Evolutionary conservation across 1,140 invertebrate genomes (phyloP).

Genomic region (Drosophila miranda): DNA sequence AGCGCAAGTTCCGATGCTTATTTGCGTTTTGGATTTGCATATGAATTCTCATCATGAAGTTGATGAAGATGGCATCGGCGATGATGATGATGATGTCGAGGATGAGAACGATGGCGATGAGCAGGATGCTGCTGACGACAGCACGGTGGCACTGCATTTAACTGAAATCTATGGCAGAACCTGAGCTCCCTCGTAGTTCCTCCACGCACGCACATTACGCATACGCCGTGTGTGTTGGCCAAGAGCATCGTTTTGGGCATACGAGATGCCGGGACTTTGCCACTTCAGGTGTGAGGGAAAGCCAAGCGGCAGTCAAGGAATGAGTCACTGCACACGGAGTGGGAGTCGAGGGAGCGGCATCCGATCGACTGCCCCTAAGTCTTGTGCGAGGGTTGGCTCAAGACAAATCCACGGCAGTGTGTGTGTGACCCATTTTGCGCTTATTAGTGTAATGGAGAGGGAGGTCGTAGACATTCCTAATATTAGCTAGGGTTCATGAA

Average conservation of each 20-base stretch:
- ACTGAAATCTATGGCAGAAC: constrained; percentile 65
- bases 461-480: not conserved
- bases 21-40: constrained; percentile 70
- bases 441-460: constrained; percentile 12
- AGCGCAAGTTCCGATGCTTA: constrained; percentile 58
- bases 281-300: constrained; percentile 47
- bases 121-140: constrained; percentile 47
- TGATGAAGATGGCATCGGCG: constrained; percentile 36
- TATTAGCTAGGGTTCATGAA: not conserved
- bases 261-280: constrained; percentile 44
- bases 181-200: constrained; percentile 2
- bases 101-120: constrained; percentile 22
- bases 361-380: constrained; percentile 36
- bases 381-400: constrained; percentile 5
- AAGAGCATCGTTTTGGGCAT: constrained; percentile 41
- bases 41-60: constrained; percentile 72
- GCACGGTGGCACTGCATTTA: constrained; percentile 55
- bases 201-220: constrained; percentile 35
- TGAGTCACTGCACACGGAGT: constrained; percentile 4
- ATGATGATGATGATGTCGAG: constrained; percentile 8
- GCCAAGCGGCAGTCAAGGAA: constrained; percentile 6
- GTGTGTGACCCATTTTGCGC: constrained; percentile 3
- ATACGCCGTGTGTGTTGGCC: constrained; percentile 60
- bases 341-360: not conserved
- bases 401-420: constrained; percentile 4